phyloP scores from a whole-genome alignment of 2,113 vertebrate species.

The Chamaea fasciata region DNA sequence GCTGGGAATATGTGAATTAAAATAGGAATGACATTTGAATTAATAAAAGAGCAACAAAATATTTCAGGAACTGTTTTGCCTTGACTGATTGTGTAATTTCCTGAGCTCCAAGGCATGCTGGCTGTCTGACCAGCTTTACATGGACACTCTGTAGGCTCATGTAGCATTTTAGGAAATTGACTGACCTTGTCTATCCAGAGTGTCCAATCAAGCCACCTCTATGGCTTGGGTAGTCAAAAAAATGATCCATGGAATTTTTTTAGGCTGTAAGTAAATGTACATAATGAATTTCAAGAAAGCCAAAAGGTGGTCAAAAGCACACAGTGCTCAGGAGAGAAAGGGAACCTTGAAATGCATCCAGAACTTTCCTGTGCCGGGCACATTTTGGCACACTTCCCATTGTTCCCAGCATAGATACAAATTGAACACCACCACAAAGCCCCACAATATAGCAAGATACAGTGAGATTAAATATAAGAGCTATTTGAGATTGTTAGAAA shows the following conservation, averaged over 20 bases:
- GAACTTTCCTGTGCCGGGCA: neutral
- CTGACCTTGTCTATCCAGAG: neutral
- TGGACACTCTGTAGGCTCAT: neutral
- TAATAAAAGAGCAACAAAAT: neutral
- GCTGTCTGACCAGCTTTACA: neutral
- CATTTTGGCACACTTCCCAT: neutral
- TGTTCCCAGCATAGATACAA: neutral
- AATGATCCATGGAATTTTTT: neutral
- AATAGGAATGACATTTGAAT: conserved; percentile 10
- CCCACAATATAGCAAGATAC: neutral
- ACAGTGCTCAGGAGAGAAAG: neutral
- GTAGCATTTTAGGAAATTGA: neutral
- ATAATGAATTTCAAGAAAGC: neutral
- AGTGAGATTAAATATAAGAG: neutral
- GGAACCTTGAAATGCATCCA: neutral
- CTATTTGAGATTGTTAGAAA: neutral
- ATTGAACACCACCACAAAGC: neutral
- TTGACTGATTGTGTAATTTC: neutral
- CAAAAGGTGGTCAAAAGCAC: neutral
- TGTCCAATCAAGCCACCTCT: neutral
- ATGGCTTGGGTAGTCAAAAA: neutral
- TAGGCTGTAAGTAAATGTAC: neutral
- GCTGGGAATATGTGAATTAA: neutral
- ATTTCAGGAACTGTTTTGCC: neutral
- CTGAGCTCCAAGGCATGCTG: neutral